Evolutionary conservation across 2,888 invertebrate genomes (phyloP).

Genomic region (Cataglyphis livida): DNA sequence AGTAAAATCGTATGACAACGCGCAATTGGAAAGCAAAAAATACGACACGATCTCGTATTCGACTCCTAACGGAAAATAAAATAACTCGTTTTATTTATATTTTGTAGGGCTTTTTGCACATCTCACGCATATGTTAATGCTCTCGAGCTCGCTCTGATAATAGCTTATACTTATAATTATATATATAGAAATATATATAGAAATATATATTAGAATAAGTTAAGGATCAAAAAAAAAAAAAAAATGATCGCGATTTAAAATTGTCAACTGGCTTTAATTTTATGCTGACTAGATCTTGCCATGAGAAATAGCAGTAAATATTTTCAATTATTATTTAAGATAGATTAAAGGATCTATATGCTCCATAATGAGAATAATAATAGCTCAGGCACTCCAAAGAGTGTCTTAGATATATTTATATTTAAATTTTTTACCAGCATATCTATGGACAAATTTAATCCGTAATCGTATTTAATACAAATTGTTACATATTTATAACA

Average conservation of each 20-base stretch:
- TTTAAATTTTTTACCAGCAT: slow-evolving; percentile 13
- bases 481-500: slow-evolving; percentile 73
- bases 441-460: neutral
- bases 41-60: slow-evolving; percentile 85
- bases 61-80: slow-evolving; percentile 79
- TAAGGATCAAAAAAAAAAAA: neutral
- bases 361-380: neutral
- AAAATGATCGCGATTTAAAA: slow-evolving; percentile 3
- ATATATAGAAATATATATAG: no score
- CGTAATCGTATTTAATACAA: slow-evolving; percentile 58
- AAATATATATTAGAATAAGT: neutral
- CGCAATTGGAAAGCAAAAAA: slow-evolving; percentile 69
- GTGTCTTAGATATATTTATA: slow-evolving; percentile 14
- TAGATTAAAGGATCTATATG: neutral
- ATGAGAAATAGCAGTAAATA: slow-evolving; percentile 9
- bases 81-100: slow-evolving; percentile 56
- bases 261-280: slow-evolving; percentile 29
- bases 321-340: neutral
- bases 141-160: neutral
- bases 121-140: neutral
- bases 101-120: neutral
- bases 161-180: slow-evolving; percentile 21
- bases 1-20: slow-evolving; percentile 71
- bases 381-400: neutral
- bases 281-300: slow-evolving; percentile 43